A percentile compares a stretch with the other conserved stretches of the same genome.
These are phyloP conservation scores for Styela clava DNA, from an alignment of 23 tunicate genomes.

Conservation along the genomic window DNA sequence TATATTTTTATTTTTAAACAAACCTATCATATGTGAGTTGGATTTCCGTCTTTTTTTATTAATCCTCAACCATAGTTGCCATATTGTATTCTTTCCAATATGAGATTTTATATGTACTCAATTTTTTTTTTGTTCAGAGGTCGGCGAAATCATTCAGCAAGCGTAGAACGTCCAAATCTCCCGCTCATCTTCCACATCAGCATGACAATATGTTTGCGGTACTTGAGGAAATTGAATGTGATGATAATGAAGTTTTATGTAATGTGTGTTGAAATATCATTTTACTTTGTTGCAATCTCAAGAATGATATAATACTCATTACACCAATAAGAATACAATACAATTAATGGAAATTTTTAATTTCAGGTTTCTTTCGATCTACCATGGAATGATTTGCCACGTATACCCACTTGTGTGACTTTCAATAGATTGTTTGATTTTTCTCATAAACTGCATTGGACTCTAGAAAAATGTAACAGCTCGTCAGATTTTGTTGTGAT, in stretches of 20 bases:
- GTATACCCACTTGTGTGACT: not conserved
- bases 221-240: slow-evolving; percentile 8
- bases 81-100: too few species aligned
- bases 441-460: not conserved
- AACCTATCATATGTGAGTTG: too few species aligned
- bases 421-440: slow-evolving; percentile 6
- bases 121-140: not conserved
- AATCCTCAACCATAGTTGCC: too few species aligned
- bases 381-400: slow-evolving; percentile 23
- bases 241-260: slow-evolving; percentile 10
- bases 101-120: too few species aligned
- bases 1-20: too few species aligned
- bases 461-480: not conserved
- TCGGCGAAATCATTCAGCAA: not conserved
- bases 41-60: too few species aligned
- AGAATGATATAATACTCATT: too few species aligned
- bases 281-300: not conserved
- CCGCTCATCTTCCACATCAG: not conserved
- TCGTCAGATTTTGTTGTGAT: not conserved
- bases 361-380: slow-evolving; percentile 19
- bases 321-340: not conserved
- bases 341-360: not conserved
- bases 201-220: slow-evolving; percentile 2
- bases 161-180: not conserved
- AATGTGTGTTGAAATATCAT: slow-evolving; percentile 1